These are phyloP conservation scores for Toxonevra muliebris DNA, from an alignment of 2,888 invertebrate species.

Conservation along the genomic window DNA sequence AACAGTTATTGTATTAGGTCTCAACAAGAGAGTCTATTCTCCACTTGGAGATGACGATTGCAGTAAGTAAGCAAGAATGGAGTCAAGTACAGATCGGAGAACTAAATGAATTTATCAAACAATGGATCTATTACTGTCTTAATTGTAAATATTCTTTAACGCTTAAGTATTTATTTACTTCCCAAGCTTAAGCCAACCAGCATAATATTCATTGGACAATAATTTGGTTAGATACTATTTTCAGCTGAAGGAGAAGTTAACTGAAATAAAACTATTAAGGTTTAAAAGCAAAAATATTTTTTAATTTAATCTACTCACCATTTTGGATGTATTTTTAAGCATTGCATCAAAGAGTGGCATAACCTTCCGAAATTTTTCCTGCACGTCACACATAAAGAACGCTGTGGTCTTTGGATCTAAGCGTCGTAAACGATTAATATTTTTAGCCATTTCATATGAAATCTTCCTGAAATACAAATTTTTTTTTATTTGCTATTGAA, in stretches of 20 bases:
- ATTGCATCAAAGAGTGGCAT: conserved; percentile 81
- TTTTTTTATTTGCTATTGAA: no score
- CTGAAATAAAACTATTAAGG: background rate
- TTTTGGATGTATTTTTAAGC: conserved; percentile 73
- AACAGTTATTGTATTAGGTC: no score
- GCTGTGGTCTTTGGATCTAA: conserved; percentile 70
- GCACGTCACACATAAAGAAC: conserved; percentile 84
- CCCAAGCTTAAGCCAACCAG: background rate
- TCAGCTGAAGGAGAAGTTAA: no score
- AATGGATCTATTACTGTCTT: background rate
- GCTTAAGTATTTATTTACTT: background rate
- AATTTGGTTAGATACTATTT: no score
- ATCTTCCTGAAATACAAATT: no score
- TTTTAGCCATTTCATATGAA: background rate
- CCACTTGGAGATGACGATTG: no score
- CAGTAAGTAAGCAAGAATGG: no score
- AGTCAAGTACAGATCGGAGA: no score
- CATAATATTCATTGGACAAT: no score
- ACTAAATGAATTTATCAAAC: no score
- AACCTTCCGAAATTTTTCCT: conserved; percentile 79
- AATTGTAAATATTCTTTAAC: background rate
- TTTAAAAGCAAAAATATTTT: background rate
- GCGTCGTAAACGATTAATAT: conserved; percentile 29
- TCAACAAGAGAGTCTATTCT: no score
- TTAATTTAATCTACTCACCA: conserved; percentile 66